Evolutionary conservation across 2,797 vertebrate species (phyloP).

Genomic region (Setipinna tenuifilis): DNA sequence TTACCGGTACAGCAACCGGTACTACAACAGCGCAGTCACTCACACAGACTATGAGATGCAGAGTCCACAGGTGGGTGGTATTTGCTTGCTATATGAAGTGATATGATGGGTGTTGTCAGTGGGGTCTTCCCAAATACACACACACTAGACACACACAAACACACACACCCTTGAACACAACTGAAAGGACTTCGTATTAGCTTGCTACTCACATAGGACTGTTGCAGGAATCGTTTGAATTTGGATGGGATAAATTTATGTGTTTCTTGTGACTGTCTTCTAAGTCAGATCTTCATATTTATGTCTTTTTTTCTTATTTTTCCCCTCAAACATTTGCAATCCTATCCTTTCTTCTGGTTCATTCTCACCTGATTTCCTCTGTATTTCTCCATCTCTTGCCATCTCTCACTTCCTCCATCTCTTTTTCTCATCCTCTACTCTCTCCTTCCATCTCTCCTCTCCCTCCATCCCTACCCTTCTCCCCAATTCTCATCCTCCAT

Average conservation of each 20-base stretch:
- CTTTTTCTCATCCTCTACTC: neutral
- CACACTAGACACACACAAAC: no score
- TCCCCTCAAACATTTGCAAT: neutral
- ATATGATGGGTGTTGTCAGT: no score
- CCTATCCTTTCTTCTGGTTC: neutral
- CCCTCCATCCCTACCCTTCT: neutral
- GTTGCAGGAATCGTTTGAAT: no score
- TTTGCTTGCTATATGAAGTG: no score
- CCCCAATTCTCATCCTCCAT: neutral
- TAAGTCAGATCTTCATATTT: neutral
- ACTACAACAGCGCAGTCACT: conserved; percentile 89
- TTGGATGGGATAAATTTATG: no score
- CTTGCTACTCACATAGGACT: no score
- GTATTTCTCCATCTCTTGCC: no score
- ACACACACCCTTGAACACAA: no score
- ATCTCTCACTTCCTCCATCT: neutral
- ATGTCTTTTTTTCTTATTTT: neutral
- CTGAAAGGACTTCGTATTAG: no score
- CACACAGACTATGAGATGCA: conserved; percentile 95
- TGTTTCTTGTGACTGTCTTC: neutral
- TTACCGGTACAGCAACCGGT: conserved; percentile 94
- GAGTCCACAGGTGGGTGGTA: conserved; percentile 85
- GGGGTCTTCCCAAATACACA: no score
- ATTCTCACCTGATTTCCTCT: neutral
- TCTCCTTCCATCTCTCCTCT: no score